phyloP scores from a whole-genome alignment of 2,113 vertebrate genomes.

The Gymnogyps californianus region DNA sequence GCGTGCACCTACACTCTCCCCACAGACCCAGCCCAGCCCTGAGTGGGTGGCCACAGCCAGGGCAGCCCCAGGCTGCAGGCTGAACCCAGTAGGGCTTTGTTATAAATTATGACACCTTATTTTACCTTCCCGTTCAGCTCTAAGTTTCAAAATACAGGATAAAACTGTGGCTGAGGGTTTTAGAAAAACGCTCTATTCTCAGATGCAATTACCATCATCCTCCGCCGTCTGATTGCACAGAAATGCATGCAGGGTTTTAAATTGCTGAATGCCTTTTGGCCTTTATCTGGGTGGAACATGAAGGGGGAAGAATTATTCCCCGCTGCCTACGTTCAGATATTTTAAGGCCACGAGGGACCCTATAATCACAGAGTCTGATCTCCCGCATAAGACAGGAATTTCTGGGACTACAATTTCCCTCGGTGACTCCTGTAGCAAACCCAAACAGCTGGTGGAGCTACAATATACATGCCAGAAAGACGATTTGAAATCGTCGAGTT shows the following conservation, averaged over 20 bases:
- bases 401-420: background rate
- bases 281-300: background rate
- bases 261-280: background rate
- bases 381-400: background rate
- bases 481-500: accelerated
- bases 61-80: background rate
- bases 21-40: background rate
- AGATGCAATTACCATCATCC: background rate
- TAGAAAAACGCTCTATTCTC: background rate
- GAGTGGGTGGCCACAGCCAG: background rate
- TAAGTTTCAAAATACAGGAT: background rate
- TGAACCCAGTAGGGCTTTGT: background rate
- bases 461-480: background rate
- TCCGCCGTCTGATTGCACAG: accelerated
- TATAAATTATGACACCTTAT: accelerated
- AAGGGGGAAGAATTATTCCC: background rate
- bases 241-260: accelerated
- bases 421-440: background rate
- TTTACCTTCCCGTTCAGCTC: background rate
- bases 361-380: background rate
- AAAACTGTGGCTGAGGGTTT: accelerated
- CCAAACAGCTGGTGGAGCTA: background rate
- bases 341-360: background rate
- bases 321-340: background rate
- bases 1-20: background rate